Evolutionary conservation across 1,140 invertebrate species (phyloP), one percentile per base, ranked within the genome.

Genomic region (Drosophila sp.): DNA sequence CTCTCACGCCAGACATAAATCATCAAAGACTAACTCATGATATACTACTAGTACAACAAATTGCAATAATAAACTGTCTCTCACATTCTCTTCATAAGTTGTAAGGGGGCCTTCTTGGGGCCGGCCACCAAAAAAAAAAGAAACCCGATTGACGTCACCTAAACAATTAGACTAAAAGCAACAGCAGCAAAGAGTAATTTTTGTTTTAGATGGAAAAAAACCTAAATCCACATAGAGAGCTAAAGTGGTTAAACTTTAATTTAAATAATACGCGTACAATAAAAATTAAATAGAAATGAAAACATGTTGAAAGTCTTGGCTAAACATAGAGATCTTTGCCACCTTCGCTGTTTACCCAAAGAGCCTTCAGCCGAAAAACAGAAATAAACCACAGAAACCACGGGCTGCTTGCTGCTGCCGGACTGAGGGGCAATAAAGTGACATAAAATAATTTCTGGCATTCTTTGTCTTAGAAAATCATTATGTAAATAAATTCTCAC

Each of bases 401-500:
- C 23, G 44, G 44, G 44, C 44, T 50, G 44, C 25, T 10, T 23
- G 41, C 5, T 47, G 44, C 3, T 50, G 44, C 25, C 32, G 63
- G 23, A 29, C 68, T 44, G 55, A 17, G 60, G 70, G 84, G 73
- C 74, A 60, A 89, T 89, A 87, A 89, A 89, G 64, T 74, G 84
- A 72, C 79, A 87, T 87, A 73, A 89, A 87, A 87, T 89, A 87
- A 87, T 87, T 76, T 87, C 84, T 63, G 77, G 72, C 84, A 83
- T 87, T 84, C 83, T 89, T 87, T 87, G 83, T 89, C 80, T 89
- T 77, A 69, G 80, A 71, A 76, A 71, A 89, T 89, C 80, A 87
- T 87, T 89, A 89, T 87, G 84, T 84, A 87, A 87, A 87, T 87
- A 87, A 87, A 87, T 87, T 87, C 80, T 89, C 69, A 84, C 84